Evolutionary conservation across 2,113 vertebrate species (phyloP).

Genomic region (Nesoenas mayeri): DNA sequence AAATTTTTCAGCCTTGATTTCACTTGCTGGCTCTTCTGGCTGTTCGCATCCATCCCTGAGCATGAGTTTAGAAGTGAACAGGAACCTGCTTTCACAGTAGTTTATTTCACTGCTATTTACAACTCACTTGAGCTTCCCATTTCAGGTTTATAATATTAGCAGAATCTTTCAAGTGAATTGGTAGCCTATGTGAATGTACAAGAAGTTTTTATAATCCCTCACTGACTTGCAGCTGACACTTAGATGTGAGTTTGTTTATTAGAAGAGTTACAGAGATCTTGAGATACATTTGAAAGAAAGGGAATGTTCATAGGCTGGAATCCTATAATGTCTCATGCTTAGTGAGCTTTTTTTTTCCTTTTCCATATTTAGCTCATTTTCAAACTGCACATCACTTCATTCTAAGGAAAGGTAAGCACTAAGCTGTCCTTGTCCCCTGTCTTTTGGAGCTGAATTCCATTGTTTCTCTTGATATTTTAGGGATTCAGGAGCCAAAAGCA

Average conservation of each 20-base stretch:
- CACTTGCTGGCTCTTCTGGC: background rate
- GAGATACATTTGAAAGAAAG: background rate
- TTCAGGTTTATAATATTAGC: background rate
- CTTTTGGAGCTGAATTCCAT: background rate
- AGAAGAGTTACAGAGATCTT: background rate
- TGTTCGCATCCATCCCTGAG: background rate
- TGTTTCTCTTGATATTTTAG: background rate
- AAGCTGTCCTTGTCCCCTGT: background rate
- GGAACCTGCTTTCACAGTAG: background rate
- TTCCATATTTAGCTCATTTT: background rate
- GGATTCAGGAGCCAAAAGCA: background rate
- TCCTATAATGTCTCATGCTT: background rate
- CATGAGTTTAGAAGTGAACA: background rate
- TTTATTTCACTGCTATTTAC: slow-evolving; percentile 14
- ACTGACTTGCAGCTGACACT: background rate
- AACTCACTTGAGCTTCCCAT: background rate
- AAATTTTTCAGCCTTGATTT: slow-evolving; percentile 14
- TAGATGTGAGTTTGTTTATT: background rate
- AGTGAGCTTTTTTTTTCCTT: background rate
- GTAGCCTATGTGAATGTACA: background rate
- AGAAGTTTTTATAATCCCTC: background rate
- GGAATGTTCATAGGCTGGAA: background rate
- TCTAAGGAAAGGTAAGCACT: background rate
- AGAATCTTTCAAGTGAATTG: slow-evolving; percentile 11
- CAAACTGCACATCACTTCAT: background rate